Evolutionary conservation across 2,888 invertebrate species (phyloP).

Genomic region (Escarpia spicata): DNA sequence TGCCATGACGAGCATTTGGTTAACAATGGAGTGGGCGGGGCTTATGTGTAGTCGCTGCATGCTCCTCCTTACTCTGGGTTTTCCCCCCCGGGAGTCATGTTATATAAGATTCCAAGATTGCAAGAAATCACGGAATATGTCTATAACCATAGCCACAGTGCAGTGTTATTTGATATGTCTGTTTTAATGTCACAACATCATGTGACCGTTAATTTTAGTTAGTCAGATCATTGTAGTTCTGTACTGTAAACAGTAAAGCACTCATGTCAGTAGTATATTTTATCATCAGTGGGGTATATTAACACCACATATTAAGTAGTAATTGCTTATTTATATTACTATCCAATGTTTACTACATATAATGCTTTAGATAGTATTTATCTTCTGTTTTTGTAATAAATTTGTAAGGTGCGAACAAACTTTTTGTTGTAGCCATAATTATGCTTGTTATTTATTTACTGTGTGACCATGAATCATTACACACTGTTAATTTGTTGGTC

Average conservation of each 20-base stretch:
- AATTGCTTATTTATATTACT: not conserved
- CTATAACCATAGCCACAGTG: not conserved
- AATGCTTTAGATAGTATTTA: not conserved
- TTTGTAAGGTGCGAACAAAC: too few species aligned
- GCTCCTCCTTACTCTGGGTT: not conserved
- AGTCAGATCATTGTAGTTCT: not conserved
- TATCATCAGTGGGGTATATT: not conserved
- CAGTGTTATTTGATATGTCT: not conserved
- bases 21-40: not conserved
- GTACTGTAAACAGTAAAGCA: not conserved
- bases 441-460: too few species aligned
- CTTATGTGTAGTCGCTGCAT: not conserved
- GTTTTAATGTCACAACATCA: too few species aligned
- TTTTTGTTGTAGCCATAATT: too few species aligned
- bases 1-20: not conserved
- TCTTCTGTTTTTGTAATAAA: too few species aligned
- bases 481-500: not conserved
- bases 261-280: not conserved
- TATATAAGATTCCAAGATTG: not conserved
- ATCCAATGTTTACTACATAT: not conserved
- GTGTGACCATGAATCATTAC: not conserved
- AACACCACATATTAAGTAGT: not conserved
- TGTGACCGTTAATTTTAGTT: not conserved
- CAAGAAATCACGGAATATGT: not conserved
- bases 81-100: not conserved